Percentiles rank a stretch among this genome's conserved stretches.
phyloP scores from a whole-genome alignment of 2,888 invertebrate species.

The Hartigia nigra region DNA sequence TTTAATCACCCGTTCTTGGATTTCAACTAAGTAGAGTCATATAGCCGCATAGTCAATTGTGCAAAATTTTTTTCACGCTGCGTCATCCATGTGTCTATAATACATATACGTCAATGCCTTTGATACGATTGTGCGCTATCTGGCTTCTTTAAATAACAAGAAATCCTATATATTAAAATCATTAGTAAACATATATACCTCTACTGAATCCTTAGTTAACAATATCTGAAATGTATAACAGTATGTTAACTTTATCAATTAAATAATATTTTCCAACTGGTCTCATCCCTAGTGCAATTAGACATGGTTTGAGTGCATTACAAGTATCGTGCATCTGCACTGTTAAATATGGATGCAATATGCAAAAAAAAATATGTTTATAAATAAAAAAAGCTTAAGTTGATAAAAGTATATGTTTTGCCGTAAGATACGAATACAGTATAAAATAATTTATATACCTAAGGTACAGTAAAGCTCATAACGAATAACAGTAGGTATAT shows the following conservation, averaged over 20 bases:
- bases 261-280: neutral
- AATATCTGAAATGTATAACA: neutral
- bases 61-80: neutral
- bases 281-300: neutral
- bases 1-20: neutral
- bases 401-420: neutral
- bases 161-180: neutral
- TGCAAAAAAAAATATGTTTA: neutral
- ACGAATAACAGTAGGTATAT: too few species aligned
- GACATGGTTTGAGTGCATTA: neutral
- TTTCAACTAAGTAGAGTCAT: too few species aligned
- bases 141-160: neutral
- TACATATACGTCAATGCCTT: neutral
- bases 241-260: neutral
- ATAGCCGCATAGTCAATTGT: too few species aligned
- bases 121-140: neutral
- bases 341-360: too few species aligned
- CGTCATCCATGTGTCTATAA: neutral
- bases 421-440: too few species aligned
- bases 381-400: neutral
- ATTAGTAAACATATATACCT: neutral
- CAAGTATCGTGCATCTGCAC: neutral
- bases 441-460: too few species aligned
- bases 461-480: too few species aligned
- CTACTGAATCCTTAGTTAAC: neutral